phyloP scores from a whole-genome alignment of 2,888 invertebrate genomes.

The Epistrophella euchroma region DNA sequence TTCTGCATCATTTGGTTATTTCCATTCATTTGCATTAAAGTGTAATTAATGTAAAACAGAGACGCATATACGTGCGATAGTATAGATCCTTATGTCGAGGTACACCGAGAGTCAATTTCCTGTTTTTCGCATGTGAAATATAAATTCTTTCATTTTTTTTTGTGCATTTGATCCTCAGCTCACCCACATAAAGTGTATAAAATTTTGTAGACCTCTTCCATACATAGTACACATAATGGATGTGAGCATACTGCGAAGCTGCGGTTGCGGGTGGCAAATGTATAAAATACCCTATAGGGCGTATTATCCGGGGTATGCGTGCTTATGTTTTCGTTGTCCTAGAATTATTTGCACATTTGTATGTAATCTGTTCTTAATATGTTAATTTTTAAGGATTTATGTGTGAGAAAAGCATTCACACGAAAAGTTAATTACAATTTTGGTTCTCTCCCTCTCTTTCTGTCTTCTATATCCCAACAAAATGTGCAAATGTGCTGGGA shows the following conservation, averaged over 20 bases:
- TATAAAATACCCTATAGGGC: not conserved
- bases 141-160: conserved; percentile 34
- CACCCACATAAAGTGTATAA: conserved; percentile 42
- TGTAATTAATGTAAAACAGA: conserved; percentile 71
- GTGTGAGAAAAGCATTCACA: conserved; percentile 76
- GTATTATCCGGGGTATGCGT: conserved; percentile 44
- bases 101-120: conserved; percentile 65
- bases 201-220: conserved; percentile 50
- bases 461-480: not conserved
- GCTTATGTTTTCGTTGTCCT: conserved; percentile 59
- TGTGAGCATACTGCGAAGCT: conserved; percentile 52
- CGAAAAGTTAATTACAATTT: conserved; percentile 77
- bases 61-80: conserved; percentile 21
- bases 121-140: conserved; percentile 55
- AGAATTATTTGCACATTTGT: conserved; percentile 76
- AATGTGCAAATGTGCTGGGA: conserved; percentile 25
- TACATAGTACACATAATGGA: conserved; percentile 11
- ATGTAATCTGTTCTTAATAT: conserved; percentile 78
- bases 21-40: conserved; percentile 74
- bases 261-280: conserved; percentile 25
- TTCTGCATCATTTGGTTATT: conserved; percentile 69
- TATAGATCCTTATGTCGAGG: conserved; percentile 55
- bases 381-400: conserved; percentile 78
- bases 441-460: conserved; percentile 3
- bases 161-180: conserved; percentile 5